Conservation (phyloP, 2,113 vertebrate genomes). For the Chlamydotis undulata region DNA sequence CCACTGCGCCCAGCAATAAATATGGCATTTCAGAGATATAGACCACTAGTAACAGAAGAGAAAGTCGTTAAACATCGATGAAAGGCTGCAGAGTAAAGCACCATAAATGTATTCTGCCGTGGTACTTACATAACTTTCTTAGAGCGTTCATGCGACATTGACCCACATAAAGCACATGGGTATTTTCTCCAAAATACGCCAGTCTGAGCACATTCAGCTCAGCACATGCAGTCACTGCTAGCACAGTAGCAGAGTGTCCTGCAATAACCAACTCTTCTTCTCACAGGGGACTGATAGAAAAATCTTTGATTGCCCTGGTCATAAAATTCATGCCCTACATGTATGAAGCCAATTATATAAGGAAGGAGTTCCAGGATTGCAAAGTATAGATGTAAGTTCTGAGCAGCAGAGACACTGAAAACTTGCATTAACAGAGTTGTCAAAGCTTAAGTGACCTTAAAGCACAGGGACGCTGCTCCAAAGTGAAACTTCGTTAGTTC, state of each 20-base stretch:
- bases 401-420: neutral
- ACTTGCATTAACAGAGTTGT: neutral
- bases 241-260: neutral
- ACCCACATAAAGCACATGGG: constrained; percentile 29
- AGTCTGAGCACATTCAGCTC: neutral
- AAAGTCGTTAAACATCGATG: neutral
- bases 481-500: neutral
- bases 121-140: constrained; percentile 27
- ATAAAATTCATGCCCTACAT: neutral
- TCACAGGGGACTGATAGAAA: neutral
- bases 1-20: neutral
- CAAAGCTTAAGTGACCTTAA: neutral
- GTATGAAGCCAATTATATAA: neutral
- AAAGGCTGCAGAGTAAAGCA: neutral
- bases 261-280: neutral
- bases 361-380: neutral
- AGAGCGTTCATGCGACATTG: constrained; percentile 10
- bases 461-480: neutral
- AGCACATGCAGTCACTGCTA: neutral
- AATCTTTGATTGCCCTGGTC: neutral
- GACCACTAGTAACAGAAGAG: neutral
- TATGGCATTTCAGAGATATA: neutral
- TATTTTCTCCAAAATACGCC: neutral
- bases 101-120: neutral
- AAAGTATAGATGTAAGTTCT: neutral